Evolutionary conservation across 2,888 invertebrate species (phyloP), one percentile per base, ranked within the genome.

Genomic region (Chironomus riparius): DNA sequence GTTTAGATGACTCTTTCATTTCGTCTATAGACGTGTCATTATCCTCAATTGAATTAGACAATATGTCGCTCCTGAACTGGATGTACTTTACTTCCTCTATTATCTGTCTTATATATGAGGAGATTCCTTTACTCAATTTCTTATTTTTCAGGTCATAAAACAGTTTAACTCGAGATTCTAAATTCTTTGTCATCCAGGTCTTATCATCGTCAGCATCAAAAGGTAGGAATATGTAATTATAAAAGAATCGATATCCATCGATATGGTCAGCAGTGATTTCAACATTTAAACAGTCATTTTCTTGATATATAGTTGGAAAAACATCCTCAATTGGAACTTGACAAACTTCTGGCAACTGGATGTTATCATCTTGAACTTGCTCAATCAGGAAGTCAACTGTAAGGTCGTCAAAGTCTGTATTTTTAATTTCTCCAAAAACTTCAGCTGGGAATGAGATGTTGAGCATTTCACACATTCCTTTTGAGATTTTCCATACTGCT

Each of bases 401-500:
- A 0, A 88, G 80, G 22, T 86, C 85, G 5, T 82, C 79, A 68
- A 85, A 87, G 65, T 86, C 82, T 0, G 88, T 84, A 77, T 85
- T 83, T 68, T 87, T 83, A 0, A 88, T 85, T 76, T 85, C 85
- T 0, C 88, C 87, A 47, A 86, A 82, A 0, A 88, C 88, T n/a
- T 88, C 82, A 0, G 87, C 86, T 0, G 89, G 89, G 82, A 86
- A 89, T 15, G 86, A 85, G n/a, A 89, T 84, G 73, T 86, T 83
- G 4, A 88, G 82, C 69, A 85, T 84, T 79, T 88, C 87, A 78
- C 89, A 89, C 7, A 85, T 86, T 4, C 84, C 79, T 38, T 88
- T 83, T 0, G 88, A 86, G 75, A 89, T 86, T 81, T 88, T 88
- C 89, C 89, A 89, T 50, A 89, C 79, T 0, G 87, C 88, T 80